A percentile compares a stretch with the other conserved stretches of the same genome.
Conservation (phyloP, 2,797 vertebrate genomes). For the Chiroxiphia lanceolata region DNA sequence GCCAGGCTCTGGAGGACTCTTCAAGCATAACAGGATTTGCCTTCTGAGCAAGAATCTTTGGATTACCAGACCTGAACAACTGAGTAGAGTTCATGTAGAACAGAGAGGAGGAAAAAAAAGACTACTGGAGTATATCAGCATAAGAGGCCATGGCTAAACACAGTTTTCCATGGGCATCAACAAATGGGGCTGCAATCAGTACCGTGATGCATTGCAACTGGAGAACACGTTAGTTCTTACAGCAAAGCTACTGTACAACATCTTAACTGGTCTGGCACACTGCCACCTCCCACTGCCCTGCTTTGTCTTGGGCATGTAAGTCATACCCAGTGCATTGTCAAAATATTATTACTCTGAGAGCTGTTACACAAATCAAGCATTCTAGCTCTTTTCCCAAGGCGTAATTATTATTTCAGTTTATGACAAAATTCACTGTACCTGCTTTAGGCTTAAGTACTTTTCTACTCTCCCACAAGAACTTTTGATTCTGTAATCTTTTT, state of each 20-base stretch:
- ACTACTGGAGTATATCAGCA: background rate
- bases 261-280: background rate
- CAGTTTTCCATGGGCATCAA: background rate
- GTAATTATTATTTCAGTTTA: background rate
- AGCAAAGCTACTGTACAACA: background rate
- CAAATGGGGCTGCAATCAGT: background rate
- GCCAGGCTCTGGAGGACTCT: conserved; percentile 1
- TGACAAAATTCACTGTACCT: background rate
- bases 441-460: background rate
- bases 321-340: background rate
- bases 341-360: background rate
- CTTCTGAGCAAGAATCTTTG: conserved; percentile 38
- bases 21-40: conserved; percentile 42
- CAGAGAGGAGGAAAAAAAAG: background rate
- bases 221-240: background rate
- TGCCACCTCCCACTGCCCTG: background rate
- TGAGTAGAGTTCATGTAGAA: background rate
- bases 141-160: background rate
- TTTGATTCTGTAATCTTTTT: background rate
- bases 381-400: background rate
- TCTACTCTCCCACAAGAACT: background rate
- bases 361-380: background rate
- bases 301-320: background rate
- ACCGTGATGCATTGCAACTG: background rate
- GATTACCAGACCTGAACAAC: conserved; percentile 26